Conservation (phyloP, 92 coral and sea anemone genomes). For the Epizoanthus scotinus region DNA sequence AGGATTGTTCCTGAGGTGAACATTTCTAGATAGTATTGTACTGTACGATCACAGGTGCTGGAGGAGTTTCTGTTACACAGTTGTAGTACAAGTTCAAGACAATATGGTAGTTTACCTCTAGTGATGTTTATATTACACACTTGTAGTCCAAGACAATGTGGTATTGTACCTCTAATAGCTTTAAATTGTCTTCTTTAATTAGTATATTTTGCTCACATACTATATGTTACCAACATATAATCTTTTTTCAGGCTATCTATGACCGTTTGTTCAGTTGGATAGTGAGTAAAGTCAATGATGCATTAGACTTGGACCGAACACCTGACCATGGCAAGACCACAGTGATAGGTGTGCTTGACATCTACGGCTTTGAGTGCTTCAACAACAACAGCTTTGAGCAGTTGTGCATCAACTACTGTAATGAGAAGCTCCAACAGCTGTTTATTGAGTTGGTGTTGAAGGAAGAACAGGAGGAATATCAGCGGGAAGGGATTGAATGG, state of each 20-base stretch:
- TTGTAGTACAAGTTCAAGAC: conserved; percentile 51
- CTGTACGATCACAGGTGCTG: no score
- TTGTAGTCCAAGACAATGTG: no score
- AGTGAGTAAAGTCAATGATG: conserved; percentile 84
- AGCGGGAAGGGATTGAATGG: conserved; percentile 94
- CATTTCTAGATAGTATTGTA: no score
- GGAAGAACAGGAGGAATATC: conserved; percentile 96
- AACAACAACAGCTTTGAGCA: conserved; percentile 93
- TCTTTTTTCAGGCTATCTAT: conserved; percentile 81
- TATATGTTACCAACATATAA: neutral
- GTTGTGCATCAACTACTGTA: conserved; percentile 93
- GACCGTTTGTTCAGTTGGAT: conserved; percentile 97
- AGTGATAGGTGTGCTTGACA: conserved; percentile 96
- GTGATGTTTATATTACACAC: neutral
- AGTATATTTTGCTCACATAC: no score
- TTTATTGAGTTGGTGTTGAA: conserved; percentile 93
- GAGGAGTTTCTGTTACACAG: no score
- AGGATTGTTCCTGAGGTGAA: no score
- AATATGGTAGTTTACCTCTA: neutral
- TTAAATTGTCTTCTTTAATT: no score
- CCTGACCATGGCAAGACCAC: conserved; percentile 88
- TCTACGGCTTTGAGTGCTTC: conserved; percentile 97
- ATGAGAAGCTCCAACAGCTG: conserved; percentile 95
- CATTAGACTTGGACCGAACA: conserved; percentile 80
- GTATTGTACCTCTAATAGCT: no score